Base-by-base conservation (phyloP, 2,888 invertebrate species). In the Boloria euphrosyne region DNA sequence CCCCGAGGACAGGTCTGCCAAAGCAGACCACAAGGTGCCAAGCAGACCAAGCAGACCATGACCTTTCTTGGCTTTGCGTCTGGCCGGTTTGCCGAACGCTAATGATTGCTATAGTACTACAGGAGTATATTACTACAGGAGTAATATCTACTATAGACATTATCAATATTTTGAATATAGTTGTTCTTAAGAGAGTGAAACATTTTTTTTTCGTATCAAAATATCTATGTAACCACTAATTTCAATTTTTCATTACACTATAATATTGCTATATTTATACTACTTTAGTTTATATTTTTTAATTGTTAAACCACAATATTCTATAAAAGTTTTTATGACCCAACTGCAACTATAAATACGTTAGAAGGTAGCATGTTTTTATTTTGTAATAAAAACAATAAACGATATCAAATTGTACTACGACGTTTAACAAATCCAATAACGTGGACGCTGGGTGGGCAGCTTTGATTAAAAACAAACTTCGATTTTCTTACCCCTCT, bases 381-480 rank as follows among this genome's bases (percentile, higher is more conserved):
- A n/a, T n/a, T 13, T 46, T 27, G 31, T 38, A 7, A 10, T 38
- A 38, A n/a, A 44, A 22, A 22, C 18, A 38, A 62, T 62, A 47
- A 62, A 58, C 22, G 58, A 62, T 70, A 68, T 67, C 64, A 69
- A 74, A 73, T 71, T 68, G 67, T 65, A 71, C 60, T 73, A 72
- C 68, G 66, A 53, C 69, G 65, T 65, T 70, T 68, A 70, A 67
- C 69, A 69, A 74, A 74, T 73, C 67, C 70, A 72, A 73, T 76
- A 72, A 72, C 47, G 59, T 53, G 68, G 63, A 69, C 66, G 66
- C 62, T 66, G 49, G 61, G 60, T 38, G 66, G 60, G 60, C 57
- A 60, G 66, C 62, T 70, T 76, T 73, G 71, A 76, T 75, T 75
- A 75, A 74, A 72, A 73, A 55, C 65, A 71, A 70, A 62, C 67